Base-by-base conservation (phyloP, 2,113 vertebrate genomes). In the Tautogolabrus adspersus region DNA sequence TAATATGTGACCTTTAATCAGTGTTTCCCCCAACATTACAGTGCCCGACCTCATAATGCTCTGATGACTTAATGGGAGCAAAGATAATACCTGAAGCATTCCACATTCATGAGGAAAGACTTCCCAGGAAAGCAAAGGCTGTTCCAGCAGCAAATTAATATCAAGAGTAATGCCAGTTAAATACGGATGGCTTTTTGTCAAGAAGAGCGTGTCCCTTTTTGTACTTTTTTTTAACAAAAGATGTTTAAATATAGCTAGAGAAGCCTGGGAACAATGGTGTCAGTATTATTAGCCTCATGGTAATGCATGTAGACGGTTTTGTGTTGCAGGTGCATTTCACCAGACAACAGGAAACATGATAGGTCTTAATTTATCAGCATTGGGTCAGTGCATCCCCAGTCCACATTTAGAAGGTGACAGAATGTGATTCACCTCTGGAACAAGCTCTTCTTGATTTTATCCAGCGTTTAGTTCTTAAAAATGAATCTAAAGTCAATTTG, bases 291-390 rank as follows among this genome's bases (percentile, higher is more conserved):
- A 49, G 15, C 47, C 47, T 49, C 47, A 19, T 52, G 22, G 59
- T 34, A 61, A 34, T 38, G 34, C 7, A 51, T 26, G 38, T 54
- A 58, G 34, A 69, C 19, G 34, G 64, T 12, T 55, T 38, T 61
- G 51, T 59, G 30, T 23, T 62, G 52, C 66, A 85, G 62, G 63
- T 58, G 40, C 40, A 42, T 42, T 3, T 49, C 47, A 49, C 1
- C 47, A 67, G 59, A 79, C 62, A 64, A 65, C 37, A 69, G 58
- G 42, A 52, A 70, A 60, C 42, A 57, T 56, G 30, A 61, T 44
- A 30, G 51, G 52, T 65, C 46, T 49, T 15, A 52, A 70, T 91
- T 83, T 72, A 75, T 66, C 81, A 61, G 78, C 52, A 54, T 3
- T 47, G 59, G 79, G 72, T 87, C 83, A 79, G 72, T 23, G 61